phyloP scores from a whole-genome alignment of 2,797 vertebrate genomes.

The Amblyraja radiata region DNA sequence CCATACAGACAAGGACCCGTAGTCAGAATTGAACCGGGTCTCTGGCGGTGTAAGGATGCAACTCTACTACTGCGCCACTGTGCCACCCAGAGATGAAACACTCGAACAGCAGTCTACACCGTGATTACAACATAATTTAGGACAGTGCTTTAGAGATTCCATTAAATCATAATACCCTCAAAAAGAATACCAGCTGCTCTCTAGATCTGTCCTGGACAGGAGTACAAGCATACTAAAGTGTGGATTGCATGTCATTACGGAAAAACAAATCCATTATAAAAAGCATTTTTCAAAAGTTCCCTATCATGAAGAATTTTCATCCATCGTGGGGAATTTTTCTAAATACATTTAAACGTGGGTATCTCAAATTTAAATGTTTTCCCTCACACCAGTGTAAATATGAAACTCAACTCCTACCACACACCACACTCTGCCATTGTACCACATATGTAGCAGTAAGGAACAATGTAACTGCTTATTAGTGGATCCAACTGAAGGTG shows the following conservation, averaged over 20 bases:
- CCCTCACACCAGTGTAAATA: conserved; percentile 3
- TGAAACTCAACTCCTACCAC: neutral
- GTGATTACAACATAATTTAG: neutral
- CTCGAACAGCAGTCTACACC: neutral
- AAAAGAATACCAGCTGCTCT: neutral
- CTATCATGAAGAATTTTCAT: neutral
- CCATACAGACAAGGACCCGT: no score
- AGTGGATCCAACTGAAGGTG: neutral
- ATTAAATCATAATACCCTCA: neutral
- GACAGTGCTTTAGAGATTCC: neutral
- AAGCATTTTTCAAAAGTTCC: neutral
- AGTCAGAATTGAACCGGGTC: no score
- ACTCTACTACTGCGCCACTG: no score
- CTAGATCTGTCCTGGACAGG: neutral
- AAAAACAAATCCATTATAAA: neutral
- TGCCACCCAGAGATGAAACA: no score
- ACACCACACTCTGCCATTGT: neutral
- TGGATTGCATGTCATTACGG: neutral
- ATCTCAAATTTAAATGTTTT: neutral
- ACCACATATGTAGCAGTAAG: neutral
- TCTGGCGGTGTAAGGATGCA: no score
- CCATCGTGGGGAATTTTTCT: no score
- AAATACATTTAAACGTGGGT: neutral
- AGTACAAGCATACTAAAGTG: neutral
- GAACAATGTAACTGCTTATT: conserved; percentile 30